Evolutionary conservation across 2,888 invertebrate species (phyloP).

Genomic region (Campaea margaritaria): DNA sequence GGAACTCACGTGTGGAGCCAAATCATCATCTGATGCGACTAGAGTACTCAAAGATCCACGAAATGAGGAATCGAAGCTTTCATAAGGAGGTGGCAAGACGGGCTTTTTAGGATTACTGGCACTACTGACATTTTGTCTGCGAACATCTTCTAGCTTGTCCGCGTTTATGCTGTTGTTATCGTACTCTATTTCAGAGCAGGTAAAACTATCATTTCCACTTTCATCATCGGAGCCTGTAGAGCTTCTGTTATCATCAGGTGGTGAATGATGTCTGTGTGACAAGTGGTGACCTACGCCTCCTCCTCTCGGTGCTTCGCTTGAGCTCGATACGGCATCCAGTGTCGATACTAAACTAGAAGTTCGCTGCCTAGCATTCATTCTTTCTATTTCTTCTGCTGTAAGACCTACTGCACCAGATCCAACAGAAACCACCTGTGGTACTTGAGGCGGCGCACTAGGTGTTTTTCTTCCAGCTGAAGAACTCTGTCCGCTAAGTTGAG

Average conservation of each 20-base stretch:
- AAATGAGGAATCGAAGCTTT: constrained; percentile 97
- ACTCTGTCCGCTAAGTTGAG: constrained; percentile 94
- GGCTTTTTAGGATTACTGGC: constrained; percentile 86
- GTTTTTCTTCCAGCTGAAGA: constrained; percentile 92
- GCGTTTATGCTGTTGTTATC: constrained; percentile 95
- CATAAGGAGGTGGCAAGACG: constrained; percentile 91
- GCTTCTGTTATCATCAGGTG: constrained; percentile 90
- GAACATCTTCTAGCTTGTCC: constrained; percentile 89
- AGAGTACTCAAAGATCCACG: constrained; percentile 96
- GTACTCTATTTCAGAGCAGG: constrained; percentile 98
- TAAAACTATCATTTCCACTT: constrained; percentile 98
- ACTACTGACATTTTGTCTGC: constrained; percentile 84
- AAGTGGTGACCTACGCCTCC: constrained; percentile 88
- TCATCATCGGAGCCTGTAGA: constrained; percentile 94
- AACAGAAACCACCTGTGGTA: constrained; percentile 88
- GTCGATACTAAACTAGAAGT: constrained; percentile 96
- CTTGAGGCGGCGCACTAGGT: constrained; percentile 88
- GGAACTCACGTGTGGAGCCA: constrained; percentile 92
- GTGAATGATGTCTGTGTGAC: constrained; percentile 90
- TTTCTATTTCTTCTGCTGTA: constrained; percentile 96
- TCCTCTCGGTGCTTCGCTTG: constrained; percentile 91
- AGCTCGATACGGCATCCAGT: constrained; percentile 96
- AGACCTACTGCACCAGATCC: constrained; percentile 91
- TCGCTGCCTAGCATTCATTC: constrained; percentile 93
- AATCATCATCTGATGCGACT: constrained; percentile 96